Conservation (phyloP, 2,888 invertebrate species). For the Zhuqinia jingwanae region DNA sequence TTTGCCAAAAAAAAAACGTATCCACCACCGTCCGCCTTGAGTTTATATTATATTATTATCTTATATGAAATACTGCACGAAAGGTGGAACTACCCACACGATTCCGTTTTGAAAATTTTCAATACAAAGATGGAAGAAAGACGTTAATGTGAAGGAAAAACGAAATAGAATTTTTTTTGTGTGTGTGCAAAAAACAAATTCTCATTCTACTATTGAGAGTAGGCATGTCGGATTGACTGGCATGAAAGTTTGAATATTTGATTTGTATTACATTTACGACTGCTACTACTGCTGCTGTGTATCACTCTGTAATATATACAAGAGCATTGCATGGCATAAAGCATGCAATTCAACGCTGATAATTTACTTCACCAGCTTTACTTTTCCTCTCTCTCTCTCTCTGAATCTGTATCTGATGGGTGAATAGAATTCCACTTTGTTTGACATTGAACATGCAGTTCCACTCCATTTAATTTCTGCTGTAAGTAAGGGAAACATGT, state of each 20-base stretch:
- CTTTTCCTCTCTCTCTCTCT: neutral
- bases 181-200: neutral
- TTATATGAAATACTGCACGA: neutral
- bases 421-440: conserved; percentile 23
- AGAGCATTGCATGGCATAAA: no score
- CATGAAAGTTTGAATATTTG: conserved; percentile 37
- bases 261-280: no score
- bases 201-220: neutral
- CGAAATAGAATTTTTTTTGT: neutral
- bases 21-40: no score
- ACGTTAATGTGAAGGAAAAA: no score
- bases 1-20: no score
- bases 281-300: no score
- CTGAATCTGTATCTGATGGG: conserved; percentile 24
- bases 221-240: conserved; percentile 18
- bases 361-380: neutral
- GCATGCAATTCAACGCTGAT: neutral
- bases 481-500: neutral
- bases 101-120: no score
- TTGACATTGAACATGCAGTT: conserved; percentile 47
- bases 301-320: neutral
- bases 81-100: neutral
- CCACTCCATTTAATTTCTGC: conserved; percentile 21
- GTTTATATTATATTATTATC: no score
- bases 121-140: no score